A percentile compares a stretch with the other conserved stretches of the same genome.
Evolutionary conservation across 2,797 vertebrate species (phyloP).

Genomic region (Halcyon leucocephala): DNA sequence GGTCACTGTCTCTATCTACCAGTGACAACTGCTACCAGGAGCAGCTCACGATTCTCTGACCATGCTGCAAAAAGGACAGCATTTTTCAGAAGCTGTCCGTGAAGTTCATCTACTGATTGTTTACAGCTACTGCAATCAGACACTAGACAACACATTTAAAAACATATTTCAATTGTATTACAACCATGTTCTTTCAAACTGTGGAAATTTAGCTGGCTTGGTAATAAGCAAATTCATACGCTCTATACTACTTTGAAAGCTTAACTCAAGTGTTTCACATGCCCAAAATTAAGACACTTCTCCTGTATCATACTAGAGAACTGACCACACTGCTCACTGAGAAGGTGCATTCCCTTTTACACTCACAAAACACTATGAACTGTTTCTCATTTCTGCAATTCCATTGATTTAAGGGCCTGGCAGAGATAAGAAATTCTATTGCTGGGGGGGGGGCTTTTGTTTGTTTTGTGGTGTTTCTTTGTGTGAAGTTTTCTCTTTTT

Average conservation of each 20-base stretch:
- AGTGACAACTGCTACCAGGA: not conserved
- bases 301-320: conserved; percentile 43
- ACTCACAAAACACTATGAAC: conserved; percentile 33
- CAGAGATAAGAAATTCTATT: conserved; percentile 25
- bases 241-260: conserved; percentile 42
- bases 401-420: not conserved
- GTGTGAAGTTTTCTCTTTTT: not conserved
- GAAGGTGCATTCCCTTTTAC: conserved; percentile 49
- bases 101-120: not conserved
- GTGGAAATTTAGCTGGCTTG: conserved; percentile 61
- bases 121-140: conserved; percentile 28
- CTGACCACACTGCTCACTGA: conserved; percentile 17
- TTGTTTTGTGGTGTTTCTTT: not conserved
- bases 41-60: not conserved
- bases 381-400: conserved; percentile 38
- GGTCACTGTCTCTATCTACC: not conserved
- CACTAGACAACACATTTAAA: conserved; percentile 45
- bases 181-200: conserved; percentile 53
- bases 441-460: not conserved
- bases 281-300: conserved; percentile 16
- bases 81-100: not conserved
- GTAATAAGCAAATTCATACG: conserved; percentile 15
- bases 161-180: conserved; percentile 73
- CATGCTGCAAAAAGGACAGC: not conserved
- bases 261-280: conserved; percentile 46